A percentile compares a stretch with the other conserved stretches of the same genome.
phyloP scores from a whole-genome alignment of 2,797 vertebrate genomes.

The Notamacropus eugenii region DNA sequence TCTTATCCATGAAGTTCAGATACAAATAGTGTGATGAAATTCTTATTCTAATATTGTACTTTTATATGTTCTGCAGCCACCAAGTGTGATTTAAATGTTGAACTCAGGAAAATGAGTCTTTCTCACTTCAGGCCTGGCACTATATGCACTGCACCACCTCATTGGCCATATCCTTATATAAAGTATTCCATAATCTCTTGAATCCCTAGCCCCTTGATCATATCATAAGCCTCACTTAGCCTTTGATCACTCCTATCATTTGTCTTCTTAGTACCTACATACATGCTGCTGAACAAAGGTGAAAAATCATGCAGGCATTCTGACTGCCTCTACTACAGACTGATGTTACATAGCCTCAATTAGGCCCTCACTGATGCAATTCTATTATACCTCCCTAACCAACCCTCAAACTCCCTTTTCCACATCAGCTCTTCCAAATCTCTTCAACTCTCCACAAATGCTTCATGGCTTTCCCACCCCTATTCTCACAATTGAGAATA shows the following conservation, averaged over 20 bases:
- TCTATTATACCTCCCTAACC: neutral
- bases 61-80: neutral
- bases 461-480: neutral
- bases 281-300: neutral
- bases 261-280: neutral
- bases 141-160: neutral
- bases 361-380: neutral
- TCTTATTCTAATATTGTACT: neutral
- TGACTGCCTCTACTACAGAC: neutral
- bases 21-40: neutral
- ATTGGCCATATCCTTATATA: neutral
- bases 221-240: neutral
- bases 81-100: neutral
- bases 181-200: neutral
- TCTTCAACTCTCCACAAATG: neutral
- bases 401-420: neutral
- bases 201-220: neutral
- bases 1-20: neutral
- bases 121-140: neutral
- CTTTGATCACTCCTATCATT: neutral
- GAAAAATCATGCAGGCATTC: neutral
- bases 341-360: neutral
- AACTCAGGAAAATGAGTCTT: neutral
- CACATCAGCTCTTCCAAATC: neutral
- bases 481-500: neutral